Conservation (phyloP, 2,113 vertebrate genomes). For the Irena cyanogastra region DNA sequence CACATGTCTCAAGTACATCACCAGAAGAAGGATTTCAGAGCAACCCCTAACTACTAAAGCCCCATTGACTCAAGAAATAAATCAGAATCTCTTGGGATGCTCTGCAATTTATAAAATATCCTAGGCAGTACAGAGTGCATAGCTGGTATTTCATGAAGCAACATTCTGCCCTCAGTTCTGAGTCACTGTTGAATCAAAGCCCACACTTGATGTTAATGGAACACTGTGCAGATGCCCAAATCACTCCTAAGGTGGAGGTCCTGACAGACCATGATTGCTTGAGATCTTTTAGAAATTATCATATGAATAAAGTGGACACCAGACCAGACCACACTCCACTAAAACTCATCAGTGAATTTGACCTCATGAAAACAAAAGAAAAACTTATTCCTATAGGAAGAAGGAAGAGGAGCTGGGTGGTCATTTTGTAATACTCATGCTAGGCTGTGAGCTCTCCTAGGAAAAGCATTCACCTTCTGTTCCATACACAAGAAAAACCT, state of each 20-base stretch:
- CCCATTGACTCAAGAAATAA: not conserved
- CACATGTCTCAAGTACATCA: not conserved
- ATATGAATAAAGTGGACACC: not conserved
- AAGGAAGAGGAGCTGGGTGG: not conserved
- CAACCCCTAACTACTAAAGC: not conserved
- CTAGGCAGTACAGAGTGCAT: not conserved
- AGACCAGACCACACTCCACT: not conserved
- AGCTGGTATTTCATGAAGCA: not conserved
- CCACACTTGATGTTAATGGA: constrained; percentile 19
- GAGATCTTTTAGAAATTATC: not conserved
- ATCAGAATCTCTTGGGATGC: not conserved
- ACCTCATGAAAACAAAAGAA: not conserved
- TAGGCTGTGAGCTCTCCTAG: not conserved
- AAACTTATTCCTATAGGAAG: not conserved
- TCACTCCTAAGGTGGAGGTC: not conserved
- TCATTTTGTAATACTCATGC: not conserved
- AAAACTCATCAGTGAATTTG: not conserved
- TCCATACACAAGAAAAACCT: not conserved
- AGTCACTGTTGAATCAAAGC: constrained; percentile 37
- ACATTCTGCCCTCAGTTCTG: constrained; percentile 1
- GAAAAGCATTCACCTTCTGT: not conserved
- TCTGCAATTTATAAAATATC: not conserved
- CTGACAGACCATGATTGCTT: not conserved
- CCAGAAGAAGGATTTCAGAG: not conserved
- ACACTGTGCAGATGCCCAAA: not conserved